Base-by-base conservation (phyloP, 2,888 invertebrate genomes). In the Campoplex nolae region DNA sequence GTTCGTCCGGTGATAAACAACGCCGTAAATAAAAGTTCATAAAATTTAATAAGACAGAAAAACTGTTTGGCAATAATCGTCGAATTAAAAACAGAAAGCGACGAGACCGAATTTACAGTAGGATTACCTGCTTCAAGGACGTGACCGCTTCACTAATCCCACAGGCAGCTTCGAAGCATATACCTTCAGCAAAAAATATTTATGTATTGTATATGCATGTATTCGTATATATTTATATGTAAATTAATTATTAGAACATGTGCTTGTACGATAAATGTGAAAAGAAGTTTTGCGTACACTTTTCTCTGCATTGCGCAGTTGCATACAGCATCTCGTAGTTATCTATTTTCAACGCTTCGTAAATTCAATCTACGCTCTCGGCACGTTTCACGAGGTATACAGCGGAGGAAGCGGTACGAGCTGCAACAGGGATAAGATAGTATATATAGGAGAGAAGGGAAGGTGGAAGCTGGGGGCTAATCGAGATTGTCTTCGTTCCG, bases 401-500 rank as follows among this genome's bases (percentile, higher is more conserved):
- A 51, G 73, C 16, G 8, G 65, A 48, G 23, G 4, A 13, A 45
- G 42, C 23, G 67, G 18, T 38, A 23, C 42, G 75, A 48, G 42
- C 35, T 7, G 28, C 58, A 56, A 56, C 23, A 8, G 56, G 28
- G 58, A 11, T 23, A 35, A 7, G 48, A 35, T 58, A 45, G 58
- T 42, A 58, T 58, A 58, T 45, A 62, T 32, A 48, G 13, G 32
- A 51, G 73, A 35, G 51, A 16, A 9, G 51, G 28, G 62, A 51
- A 83, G 82, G 84, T 78, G 84, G 84, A 85, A 75, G 74, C 81
- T 71, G 70, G 54, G 78, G 87, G 79, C 85, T 85, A 87, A 87
- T 87, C 84, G 87, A 85, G 85, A 87, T 87, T 83, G 85, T 87
- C 87, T 84, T 85, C 83, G 87, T 87, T 83, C 71, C 78, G 76